A percentile compares a stretch with the other conserved stretches of the same genome.
Evolutionary conservation across 2,113 vertebrate species (phyloP).

Genomic region (Thalassoma bifasciatum): DNA sequence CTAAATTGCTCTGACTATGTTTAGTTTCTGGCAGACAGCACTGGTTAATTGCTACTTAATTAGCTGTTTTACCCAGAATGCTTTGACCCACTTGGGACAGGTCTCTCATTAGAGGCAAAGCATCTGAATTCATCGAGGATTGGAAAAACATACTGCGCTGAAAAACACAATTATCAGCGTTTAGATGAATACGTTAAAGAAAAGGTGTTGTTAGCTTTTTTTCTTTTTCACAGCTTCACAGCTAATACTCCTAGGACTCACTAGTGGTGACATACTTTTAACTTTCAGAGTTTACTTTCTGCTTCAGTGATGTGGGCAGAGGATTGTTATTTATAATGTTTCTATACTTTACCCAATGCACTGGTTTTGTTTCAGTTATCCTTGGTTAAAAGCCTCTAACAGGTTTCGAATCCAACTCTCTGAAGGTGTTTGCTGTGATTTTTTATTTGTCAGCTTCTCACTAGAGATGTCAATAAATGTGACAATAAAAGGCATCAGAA

Average conservation of each 20-base stretch:
- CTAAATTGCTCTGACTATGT: constrained; percentile 76
- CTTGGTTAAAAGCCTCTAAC: background rate
- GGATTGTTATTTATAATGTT: constrained; percentile 11
- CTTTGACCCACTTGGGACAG: constrained; percentile 80
- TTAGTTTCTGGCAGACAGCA: constrained; percentile 76
- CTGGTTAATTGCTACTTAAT: constrained; percentile 85
- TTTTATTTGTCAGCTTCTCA: constrained; percentile 7
- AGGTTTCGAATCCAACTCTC: background rate
- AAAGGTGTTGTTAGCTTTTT: constrained; percentile 65
- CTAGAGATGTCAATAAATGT: constrained; percentile 9
- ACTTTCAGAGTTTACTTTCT: constrained; percentile 64
- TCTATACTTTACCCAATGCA: no score
- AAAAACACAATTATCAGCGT: constrained; percentile 75
- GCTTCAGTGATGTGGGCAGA: constrained; percentile 14
- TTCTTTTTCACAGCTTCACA: constrained; percentile 29
- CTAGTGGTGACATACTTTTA: constrained; percentile 38
- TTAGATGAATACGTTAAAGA: constrained; percentile 56
- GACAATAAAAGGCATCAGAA: background rate
- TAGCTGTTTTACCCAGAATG: constrained; percentile 80
- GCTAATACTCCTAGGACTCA: constrained; percentile 44
- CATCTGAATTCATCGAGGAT: constrained; percentile 63
- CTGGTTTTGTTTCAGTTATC: background rate
- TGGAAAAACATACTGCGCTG: constrained; percentile 54
- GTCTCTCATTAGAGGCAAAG: constrained; percentile 81
- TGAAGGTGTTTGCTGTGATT: background rate